Evolutionary conservation across 2,888 invertebrate genomes (phyloP).

Genomic region (Oscheius onirici): DNA sequence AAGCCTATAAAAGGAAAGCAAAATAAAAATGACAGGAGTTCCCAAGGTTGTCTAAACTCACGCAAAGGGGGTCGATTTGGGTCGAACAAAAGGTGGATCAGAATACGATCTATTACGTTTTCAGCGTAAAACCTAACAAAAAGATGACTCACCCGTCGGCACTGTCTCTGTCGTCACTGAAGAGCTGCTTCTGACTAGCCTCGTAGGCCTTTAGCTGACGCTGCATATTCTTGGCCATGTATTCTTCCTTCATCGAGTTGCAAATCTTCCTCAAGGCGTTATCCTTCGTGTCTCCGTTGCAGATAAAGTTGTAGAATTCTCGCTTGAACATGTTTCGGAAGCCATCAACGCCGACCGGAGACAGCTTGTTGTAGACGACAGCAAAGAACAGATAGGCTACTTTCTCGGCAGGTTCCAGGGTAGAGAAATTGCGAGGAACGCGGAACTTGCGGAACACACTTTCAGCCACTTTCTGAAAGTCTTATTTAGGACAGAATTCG

Average conservation of each 20-base stretch:
- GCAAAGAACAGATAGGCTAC: conserved; percentile 49
- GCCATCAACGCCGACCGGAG: conserved; percentile 35
- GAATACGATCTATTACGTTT: conserved; percentile 5
- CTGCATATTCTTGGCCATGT: conserved; percentile 32
- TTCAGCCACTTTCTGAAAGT: conserved; percentile 15
- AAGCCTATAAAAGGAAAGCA: not conserved
- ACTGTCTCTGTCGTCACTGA: conserved; percentile 67
- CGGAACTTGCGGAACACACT: conserved; percentile 5
- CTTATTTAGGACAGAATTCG: not conserved
- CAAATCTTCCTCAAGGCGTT: conserved; percentile 44
- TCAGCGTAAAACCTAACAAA: conserved; percentile 6
- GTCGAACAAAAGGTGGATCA: not conserved
- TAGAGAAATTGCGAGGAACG: conserved; percentile 41
- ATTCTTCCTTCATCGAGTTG: conserved; percentile 49
- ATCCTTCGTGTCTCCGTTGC: conserved; percentile 40
- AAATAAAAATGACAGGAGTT: not conserved
- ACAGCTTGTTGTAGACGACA: conserved; percentile 45
- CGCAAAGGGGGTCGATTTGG: not conserved
- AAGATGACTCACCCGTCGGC: conserved; percentile 56
- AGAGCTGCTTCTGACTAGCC: conserved; percentile 53
- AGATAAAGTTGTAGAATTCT: conserved; percentile 47
- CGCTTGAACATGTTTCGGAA: conserved; percentile 49
- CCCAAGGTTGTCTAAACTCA: not conserved
- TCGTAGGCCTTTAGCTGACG: conserved; percentile 49
- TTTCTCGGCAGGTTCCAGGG: conserved; percentile 39